A percentile compares a stretch with the other conserved stretches of the same genome.
These are phyloP conservation scores for Spilarctia lutea DNA, from an alignment of 2,888 invertebrate species.

Conservation along the genomic window DNA sequence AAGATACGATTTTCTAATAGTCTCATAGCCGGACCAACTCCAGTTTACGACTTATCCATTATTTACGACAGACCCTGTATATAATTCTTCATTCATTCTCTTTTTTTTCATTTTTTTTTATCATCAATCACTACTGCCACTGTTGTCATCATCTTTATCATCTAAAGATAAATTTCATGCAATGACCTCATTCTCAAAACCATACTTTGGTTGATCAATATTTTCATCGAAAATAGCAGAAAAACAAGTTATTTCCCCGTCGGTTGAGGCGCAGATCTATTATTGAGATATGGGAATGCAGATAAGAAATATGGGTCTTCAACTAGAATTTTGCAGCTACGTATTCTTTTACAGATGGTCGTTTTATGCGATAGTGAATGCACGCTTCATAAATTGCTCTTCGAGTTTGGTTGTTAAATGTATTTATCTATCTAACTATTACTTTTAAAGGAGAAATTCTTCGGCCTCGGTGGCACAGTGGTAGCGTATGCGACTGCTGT, in stretches of 20 bases:
- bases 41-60: too few species aligned
- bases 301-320: constrained; percentile 4
- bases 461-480: too few species aligned
- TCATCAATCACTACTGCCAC: background rate
- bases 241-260: constrained; percentile 40
- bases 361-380: background rate
- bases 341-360: background rate
- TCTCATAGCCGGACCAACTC: too few species aligned
- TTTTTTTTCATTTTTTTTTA: background rate
- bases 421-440: background rate
- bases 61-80: too few species aligned
- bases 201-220: background rate
- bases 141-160: background rate
- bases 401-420: background rate
- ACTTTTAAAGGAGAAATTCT: too few species aligned
- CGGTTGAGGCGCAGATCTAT: constrained; percentile 34
- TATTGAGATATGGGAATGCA: constrained; percentile 32
- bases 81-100: too few species aligned
- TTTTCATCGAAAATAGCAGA: constrained; percentile 30
- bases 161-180: constrained; percentile 31
- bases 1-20: too few species aligned
- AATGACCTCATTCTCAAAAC: background rate
- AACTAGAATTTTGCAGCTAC: background rate
- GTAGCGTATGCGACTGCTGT: too few species aligned
- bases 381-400: background rate